Percentiles rank a stretch among this genome's conserved stretches.
Evolutionary conservation across 2,888 invertebrate species (phyloP).

Genomic region (Willowsia nigromaculata): DNA sequence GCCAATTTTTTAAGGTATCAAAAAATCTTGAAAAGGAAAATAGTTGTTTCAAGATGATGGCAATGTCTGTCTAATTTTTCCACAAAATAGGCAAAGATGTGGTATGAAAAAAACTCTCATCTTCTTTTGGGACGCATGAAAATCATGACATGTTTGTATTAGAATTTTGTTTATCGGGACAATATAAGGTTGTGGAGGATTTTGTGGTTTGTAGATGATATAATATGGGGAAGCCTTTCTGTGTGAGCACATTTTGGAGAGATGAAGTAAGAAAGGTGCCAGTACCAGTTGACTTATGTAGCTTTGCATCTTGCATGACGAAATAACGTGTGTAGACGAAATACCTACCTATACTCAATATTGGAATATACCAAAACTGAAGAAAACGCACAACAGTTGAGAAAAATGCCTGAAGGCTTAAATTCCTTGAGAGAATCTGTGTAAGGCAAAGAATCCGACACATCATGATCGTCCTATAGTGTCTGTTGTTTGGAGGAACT

Average conservation of each 20-base stretch:
- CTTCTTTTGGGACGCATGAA: constrained; percentile 58
- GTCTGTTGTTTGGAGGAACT: constrained; percentile 73
- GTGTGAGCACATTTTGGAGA: constrained; percentile 13
- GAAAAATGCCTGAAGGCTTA: constrained; percentile 66
- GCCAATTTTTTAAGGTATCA: constrained; percentile 12
- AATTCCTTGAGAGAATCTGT: constrained; percentile 66
- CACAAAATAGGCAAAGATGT: not conserved
- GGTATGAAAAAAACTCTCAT: constrained; percentile 25
- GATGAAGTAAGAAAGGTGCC: constrained; percentile 17
- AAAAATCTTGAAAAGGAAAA: constrained; percentile 52
- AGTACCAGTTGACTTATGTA: not conserved
- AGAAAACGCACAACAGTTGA: not conserved
- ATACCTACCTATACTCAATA: not conserved
- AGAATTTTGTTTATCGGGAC: constrained; percentile 26
- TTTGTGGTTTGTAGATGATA: constrained; percentile 34
- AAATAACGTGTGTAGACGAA: not conserved
- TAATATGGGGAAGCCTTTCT: not conserved
- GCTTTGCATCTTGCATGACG: not conserved
- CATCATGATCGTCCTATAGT: not conserved
- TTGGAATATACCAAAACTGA: not conserved
- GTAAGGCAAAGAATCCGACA: constrained; percentile 25
- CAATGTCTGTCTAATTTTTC: constrained; percentile 12
- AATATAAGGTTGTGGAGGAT: constrained; percentile 25
- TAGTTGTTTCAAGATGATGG: constrained; percentile 28
- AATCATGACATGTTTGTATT: constrained; percentile 44